phyloP scores from a whole-genome alignment of 2,888 invertebrate genomes.

The Tipula helvola region DNA sequence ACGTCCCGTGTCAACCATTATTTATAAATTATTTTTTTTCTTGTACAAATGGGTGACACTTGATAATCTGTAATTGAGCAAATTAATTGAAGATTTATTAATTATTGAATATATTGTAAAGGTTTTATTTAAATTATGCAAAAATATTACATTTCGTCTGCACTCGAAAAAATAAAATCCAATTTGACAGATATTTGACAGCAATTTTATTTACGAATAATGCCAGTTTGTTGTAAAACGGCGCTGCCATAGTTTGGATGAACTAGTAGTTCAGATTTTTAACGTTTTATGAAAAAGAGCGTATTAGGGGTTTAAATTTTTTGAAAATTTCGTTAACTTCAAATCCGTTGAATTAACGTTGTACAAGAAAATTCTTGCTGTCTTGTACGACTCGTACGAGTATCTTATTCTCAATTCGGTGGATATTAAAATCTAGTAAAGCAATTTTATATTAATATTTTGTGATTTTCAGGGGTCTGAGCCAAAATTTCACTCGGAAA shows the following conservation, averaged over 20 bases:
- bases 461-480: no score
- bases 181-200: background rate
- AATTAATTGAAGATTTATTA: background rate
- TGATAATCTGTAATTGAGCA: background rate
- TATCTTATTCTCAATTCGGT: no score
- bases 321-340: no score
- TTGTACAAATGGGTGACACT: background rate
- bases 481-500: no score
- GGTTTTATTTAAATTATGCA: background rate
- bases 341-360: no score
- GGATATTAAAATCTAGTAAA: no score
- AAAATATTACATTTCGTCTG: background rate
- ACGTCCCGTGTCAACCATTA: slow-evolving; percentile 18
- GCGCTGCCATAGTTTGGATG: background rate
- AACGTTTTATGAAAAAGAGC: no score
- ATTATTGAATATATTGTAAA: background rate
- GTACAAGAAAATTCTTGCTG: no score
- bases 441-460: no score
- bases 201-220: background rate
- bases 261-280: no score
- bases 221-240: background rate
- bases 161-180: background rate
- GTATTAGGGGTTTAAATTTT: no score
- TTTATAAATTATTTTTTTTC: background rate
- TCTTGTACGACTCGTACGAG: no score